Percentiles rank a stretch among this genome's conserved stretches.
phyloP scores from a whole-genome alignment of 2,797 vertebrate species.

The Sebastolobus alascanus region DNA sequence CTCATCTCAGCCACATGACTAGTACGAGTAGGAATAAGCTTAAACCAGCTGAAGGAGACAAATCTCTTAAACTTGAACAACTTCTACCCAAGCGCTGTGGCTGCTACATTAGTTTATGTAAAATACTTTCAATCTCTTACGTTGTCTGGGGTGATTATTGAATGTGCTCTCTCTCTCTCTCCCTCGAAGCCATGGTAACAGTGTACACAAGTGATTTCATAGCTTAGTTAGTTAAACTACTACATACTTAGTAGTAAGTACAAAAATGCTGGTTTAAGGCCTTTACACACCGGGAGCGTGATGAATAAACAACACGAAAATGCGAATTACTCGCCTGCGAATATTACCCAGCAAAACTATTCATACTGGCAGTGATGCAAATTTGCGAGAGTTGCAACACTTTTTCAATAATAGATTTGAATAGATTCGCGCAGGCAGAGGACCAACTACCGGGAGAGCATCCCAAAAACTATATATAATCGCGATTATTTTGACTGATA shows the following conservation, averaged over 20 bases:
- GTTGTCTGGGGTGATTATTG: neutral
- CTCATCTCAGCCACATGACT: conserved; percentile 54
- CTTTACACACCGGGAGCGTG: too few species aligned
- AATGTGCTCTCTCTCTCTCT: conserved; percentile 14
- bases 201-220: conserved; percentile 16
- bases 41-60: conserved; percentile 28
- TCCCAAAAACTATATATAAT: too few species aligned
- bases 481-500: too few species aligned
- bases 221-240: conserved; percentile 5
- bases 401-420: too few species aligned
- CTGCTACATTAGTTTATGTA: conserved; percentile 23
- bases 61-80: conserved; percentile 29
- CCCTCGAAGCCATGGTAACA: neutral
- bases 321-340: too few species aligned
- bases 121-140: conserved; percentile 21
- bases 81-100: neutral
- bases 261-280: conserved; percentile 15
- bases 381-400: too few species aligned
- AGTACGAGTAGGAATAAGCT: conserved; percentile 42
- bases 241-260: neutral
- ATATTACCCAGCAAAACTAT: too few species aligned
- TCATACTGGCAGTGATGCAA: too few species aligned
- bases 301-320: too few species aligned
- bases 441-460: too few species aligned
- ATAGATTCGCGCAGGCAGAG: too few species aligned